Evolutionary conservation across 2,113 vertebrate genomes (phyloP), one percentile per base, ranked within the genome.

Genomic region (Murina feae): DNA sequence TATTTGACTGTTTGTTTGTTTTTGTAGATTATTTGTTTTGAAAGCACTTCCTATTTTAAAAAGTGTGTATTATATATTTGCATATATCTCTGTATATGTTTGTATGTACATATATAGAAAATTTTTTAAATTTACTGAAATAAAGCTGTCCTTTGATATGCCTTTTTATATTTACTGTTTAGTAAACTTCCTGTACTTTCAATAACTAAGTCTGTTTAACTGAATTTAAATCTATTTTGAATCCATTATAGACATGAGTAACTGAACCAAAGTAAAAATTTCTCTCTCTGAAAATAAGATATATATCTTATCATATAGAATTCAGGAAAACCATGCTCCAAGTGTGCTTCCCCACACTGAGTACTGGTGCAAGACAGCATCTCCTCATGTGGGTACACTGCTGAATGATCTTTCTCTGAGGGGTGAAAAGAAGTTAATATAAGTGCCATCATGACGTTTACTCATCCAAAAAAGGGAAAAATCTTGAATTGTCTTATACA

Each of bases 241-340:
- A 63, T 68, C 13, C 7, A 86, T 55, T 86, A 18, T 5, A 53
- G 35, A 66, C 20, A 28, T 28, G 13, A 5, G 28, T 11, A 94
- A 49, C 0, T 65, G 12, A 91, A 35, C 5, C 65, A 89, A 94
- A 95, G 14, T 81, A 47, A 86, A 79, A 0, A 79, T 60, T 4
- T 86, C 5, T 66, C 16, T 79, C 47, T 82, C 35, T 79, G 10
- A 86, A 96, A 76, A 84, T 86, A 60, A 65, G 4, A 30, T 83
- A 81, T 39, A 63, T 32, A 74, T 37, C 81, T 96, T 4, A 69
- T 16, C 55, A n/a, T n/a, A 99, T 99, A 91, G 99, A 99, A 98
- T 99, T 99, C 35, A 99, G 98, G 96, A 99, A 99, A 94, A 99
- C 97, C 99, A 98, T 71, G 99, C 99, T 98, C 99, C 99, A 98